These are phyloP conservation scores for Eulemur mongoz DNA, from an alignment of 2,797 vertebrate genomes.

Conservation along the genomic window DNA sequence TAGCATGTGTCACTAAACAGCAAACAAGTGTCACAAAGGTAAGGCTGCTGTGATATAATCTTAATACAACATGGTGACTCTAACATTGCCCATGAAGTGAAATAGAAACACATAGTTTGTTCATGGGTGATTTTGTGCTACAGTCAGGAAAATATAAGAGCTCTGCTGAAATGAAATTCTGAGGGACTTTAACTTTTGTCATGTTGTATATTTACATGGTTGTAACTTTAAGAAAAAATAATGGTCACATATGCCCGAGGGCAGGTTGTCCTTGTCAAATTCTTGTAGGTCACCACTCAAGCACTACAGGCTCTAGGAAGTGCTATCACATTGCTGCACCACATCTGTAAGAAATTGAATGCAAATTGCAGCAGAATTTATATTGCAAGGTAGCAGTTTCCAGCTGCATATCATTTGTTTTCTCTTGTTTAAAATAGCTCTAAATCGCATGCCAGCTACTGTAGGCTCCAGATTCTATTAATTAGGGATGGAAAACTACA, in stretches of 20 bases:
- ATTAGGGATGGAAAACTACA: conserved; percentile 55
- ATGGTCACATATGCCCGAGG: neutral
- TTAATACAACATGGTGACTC: neutral
- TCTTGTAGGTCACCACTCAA: neutral
- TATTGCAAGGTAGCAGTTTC: conserved; percentile 67
- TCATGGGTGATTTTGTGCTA: neutral
- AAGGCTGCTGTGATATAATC: neutral
- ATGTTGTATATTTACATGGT: neutral
- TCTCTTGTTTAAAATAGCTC: conserved; percentile 73
- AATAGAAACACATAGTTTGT: neutral
- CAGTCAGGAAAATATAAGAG: neutral
- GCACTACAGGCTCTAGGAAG: neutral
- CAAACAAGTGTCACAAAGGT: neutral
- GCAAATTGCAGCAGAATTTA: conserved; percentile 63
- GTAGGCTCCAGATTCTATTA: conserved; percentile 68
- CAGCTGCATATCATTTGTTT: conserved; percentile 77
- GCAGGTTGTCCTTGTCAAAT: conserved; percentile 18
- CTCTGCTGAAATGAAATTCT: neutral
- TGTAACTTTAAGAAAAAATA: conserved; percentile 38
- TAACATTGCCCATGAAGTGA: neutral
- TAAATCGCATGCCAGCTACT: conserved; percentile 69
- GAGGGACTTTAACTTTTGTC: neutral
- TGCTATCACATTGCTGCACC: neutral
- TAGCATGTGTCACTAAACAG: neutral
- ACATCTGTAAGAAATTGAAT: conserved; percentile 70